Evolutionary conservation across 2,888 invertebrate genomes (phyloP), one percentile per base, ranked within the genome.

Genomic region (Parnassius apollo): DNA sequence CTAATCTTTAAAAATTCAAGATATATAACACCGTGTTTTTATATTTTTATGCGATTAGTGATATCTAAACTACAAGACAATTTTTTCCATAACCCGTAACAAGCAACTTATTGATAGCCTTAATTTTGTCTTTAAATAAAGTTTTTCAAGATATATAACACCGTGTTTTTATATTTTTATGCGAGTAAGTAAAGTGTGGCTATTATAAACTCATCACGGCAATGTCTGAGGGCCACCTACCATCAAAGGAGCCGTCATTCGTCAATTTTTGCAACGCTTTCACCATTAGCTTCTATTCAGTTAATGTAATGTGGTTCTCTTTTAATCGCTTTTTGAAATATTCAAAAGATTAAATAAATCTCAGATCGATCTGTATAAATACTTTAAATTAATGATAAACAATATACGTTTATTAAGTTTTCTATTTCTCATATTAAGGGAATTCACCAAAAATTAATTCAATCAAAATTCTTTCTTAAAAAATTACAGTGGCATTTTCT

Each of bases 181-280:
- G 75, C 79, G 78, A 81, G 78, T 80, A 82, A 74, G 80, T 81
- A 81, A 82, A 85, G 82, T 89, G 85, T 85, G 83, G 87, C 88
- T 88, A 91, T 91, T 90, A 91, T 89, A 90, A 88, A 86, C 88
- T 86, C 88, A 89, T 91, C 88, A 89, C 73, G 76, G 72, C 72
- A 75, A 71, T 72, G 72, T 67, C 62, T 70, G 78, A 85, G 84
- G 91, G 88, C 91, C 90, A 91, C 91, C 91, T 90, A 87, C 81
- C 81, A 81, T 88, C 89, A 91, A 91, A 91, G 85, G 85, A 75
- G 82, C 91, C 89, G 91, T 82, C 82, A 68, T 73, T 75, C 78
- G 75, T 77, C 75, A 78, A 91, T 86, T 89, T 91, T 90, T 88
- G 90, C 91, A 85, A 81, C 76, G 82, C 82, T 78, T 85, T 85